Conservation (phyloP, 30 jellyfish, hydroid and myxozoan species). For the Haliclystus octoradiatus region DNA sequence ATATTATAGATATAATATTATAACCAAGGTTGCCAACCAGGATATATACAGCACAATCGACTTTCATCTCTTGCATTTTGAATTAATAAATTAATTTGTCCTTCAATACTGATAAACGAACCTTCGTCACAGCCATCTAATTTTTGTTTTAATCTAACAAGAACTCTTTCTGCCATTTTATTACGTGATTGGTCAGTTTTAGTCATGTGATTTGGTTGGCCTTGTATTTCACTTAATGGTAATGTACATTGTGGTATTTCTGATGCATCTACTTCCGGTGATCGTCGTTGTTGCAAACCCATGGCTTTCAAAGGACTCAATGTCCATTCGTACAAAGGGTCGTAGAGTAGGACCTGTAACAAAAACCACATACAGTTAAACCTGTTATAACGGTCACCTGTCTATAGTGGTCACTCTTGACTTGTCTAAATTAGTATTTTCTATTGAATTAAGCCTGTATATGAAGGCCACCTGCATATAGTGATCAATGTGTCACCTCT, state of each 20-base stretch:
- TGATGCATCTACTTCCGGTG: conserved; percentile 18
- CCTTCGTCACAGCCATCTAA: conserved; percentile 82
- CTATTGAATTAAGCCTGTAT: too few relatives aligned
- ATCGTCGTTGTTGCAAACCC: conserved; percentile 44
- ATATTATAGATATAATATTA: too few relatives aligned
- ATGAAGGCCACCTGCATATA: too few relatives aligned
- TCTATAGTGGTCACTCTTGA: too few relatives aligned
- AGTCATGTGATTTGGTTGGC: background rate
- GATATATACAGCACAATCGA: conserved; percentile 67
- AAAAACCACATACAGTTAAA: background rate
- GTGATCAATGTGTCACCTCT: background rate
- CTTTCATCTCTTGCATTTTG: conserved; percentile 71
- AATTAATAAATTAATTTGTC: conserved; percentile 80
- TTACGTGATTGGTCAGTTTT: conserved; percentile 1
- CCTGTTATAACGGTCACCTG: too few relatives aligned
- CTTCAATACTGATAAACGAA: conserved; percentile 60
- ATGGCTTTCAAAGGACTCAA: conserved; percentile 62
- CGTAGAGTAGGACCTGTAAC: conserved; percentile 83
- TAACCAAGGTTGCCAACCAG: conserved; percentile 99
- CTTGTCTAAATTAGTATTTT: too few relatives aligned
- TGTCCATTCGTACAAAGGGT: conserved; percentile 89
- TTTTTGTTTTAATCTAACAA: conserved; percentile 63
- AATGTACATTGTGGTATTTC: conserved; percentile 20
- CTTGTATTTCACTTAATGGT: conserved; percentile 19
- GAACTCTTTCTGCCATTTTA: conserved; percentile 90